These are phyloP conservation scores for Salvelinus sp. DNA, from an alignment of 2,113 vertebrate genomes.

Conservation along the genomic window DNA sequence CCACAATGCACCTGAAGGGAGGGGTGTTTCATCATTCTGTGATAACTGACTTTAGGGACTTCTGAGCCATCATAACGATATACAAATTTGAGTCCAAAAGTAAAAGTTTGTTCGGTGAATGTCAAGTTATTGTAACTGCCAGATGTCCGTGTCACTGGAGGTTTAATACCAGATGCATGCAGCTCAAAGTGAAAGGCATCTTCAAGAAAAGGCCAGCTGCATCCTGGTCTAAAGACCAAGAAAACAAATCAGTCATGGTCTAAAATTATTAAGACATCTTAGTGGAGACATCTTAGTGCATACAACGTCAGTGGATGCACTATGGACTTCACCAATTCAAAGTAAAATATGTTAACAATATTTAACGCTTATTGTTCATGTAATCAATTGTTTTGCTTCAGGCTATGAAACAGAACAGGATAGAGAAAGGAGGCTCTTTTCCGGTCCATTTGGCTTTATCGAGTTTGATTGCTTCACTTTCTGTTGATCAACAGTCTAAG, in stretches of 20 bases:
- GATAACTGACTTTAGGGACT: background rate
- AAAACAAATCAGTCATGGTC: too few relatives aligned
- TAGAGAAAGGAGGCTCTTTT: background rate
- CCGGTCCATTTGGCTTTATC: background rate
- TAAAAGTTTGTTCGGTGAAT: background rate
- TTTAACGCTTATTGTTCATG: background rate
- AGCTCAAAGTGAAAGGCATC: background rate
- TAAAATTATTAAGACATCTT: background rate
- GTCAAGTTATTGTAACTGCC: background rate
- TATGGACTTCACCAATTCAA: background rate
- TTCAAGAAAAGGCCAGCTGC: background rate
- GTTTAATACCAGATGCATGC: background rate
- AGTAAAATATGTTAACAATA: background rate
- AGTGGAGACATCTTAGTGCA: background rate
- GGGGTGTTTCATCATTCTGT: background rate
- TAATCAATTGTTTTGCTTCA: background rate
- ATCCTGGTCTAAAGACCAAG: background rate
- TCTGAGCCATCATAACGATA: background rate
- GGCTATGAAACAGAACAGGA: background rate
- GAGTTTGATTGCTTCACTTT: constrained; percentile 46
- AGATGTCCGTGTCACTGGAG: background rate
- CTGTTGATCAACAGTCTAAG: constrained; percentile 19
- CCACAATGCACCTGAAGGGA: background rate
- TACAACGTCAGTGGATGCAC: background rate
- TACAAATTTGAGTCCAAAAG: background rate